Evolutionary conservation across 1,140 invertebrate species (phyloP), one percentile per base, ranked within the genome.

Genomic region (Tenebrio molitor): DNA sequence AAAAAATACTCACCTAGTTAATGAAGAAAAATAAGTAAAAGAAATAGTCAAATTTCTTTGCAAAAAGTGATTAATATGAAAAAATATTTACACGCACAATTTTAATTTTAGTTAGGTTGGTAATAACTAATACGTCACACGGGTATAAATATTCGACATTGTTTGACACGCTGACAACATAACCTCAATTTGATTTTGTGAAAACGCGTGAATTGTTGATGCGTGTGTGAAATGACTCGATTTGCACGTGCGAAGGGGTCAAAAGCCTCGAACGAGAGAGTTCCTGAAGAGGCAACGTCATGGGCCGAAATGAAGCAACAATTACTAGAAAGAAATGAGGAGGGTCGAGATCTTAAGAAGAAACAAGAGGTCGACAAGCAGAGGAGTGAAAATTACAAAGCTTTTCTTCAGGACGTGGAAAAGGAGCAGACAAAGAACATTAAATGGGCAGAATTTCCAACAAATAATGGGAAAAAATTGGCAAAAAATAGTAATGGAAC

Each of bases 231-330:
- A 73, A 93, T 93, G 92, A 92, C 91, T 14, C 84, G 91, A 74
- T 93, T 89, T 86, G 89, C 91, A 53, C 84, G 92, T 83, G 88
- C 90, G 0, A 90, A 88, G 80, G 91, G 91, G 15, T 91, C 91
- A 0, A 93, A 93, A 83, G 84, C 90, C 0, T 92, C 91, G 6
- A 93, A 92, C 78, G 87, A 90, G 79, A 87, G 86, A 76, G 72
- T 88, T 16, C 88, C 89, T 0, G 88, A 91, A 82, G 87, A 90
- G 68, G 83, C 90, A 42, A 93, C 91, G 29, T 88, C 91, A 79
- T 93, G 92, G 92, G 83, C 86, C 42, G 83, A 89, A 69, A 89
- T 93, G 89, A 90, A 90, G 80, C 84, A 89, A 71, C 83, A 90
- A 67, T 64, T 88, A 3, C 81, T 86, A 67, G 77, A 86, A 6